Evolutionary conservation across 2,113 vertebrate genomes (phyloP), one percentile per base, ranked within the genome.

Genomic region (Excalfactoria chinensis): DNA sequence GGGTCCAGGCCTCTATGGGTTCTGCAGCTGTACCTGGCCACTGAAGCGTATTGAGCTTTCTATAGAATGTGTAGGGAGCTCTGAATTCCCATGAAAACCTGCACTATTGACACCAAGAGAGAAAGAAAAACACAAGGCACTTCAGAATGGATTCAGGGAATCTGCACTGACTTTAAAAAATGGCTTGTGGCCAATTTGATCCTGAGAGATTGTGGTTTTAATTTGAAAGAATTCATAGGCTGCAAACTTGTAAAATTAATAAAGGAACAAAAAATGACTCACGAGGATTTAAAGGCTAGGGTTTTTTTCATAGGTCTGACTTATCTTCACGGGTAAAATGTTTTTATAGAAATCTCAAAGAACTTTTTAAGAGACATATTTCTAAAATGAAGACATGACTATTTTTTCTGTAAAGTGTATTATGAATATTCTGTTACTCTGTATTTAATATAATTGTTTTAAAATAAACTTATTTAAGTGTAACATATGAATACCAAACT

Each of bases 41-140:
- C 90, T 2, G 0, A n/a, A 76, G 56, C 3, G 9, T 32, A 10
- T 49, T 0, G 2, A 44, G 72, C 91, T 96, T 92, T 94, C 90
- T 62, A 34, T 18, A 20, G 86, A 76, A 82, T 1, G 0, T 44
- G 35, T n/a, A 71, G 93, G 90, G 77, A 93, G 83, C 77, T 95
- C 60, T 64, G 67, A 91, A 86, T 93, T 94, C 78, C 93, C 84
- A 76, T 32, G 22, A 72, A 92, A 96, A 96, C 91, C 93, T 98
- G 98, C 98, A 98, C 98, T 98, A 98, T 98, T 97, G 95, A 97
- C 96, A 95, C 72, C 92, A 96, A 96, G 97, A 96, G 93, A 95
- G 81, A 86, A 48, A 37, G 22, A 63, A 40, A 70, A 78, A 74
- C 37, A 69, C 64, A 91, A 92, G 93, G 87, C 91, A 95, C 95